Conservation (phyloP, 2,113 vertebrate species). For the Hippocampus mohnikei region DNA sequence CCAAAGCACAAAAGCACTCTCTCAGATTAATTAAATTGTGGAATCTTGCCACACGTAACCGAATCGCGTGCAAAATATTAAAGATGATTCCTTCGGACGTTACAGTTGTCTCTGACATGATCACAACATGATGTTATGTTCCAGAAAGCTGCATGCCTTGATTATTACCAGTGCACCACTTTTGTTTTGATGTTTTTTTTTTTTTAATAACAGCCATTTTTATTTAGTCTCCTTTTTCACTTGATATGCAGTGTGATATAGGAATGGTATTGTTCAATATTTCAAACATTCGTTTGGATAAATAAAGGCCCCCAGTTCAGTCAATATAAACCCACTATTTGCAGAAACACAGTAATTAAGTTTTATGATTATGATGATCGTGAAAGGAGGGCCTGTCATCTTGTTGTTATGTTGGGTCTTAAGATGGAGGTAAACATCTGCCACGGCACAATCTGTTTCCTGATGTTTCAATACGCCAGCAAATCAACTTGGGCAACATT, state of each 20-base stretch:
- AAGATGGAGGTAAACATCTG: slow-evolving; percentile 12
- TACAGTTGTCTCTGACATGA: background rate
- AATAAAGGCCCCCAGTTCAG: background rate
- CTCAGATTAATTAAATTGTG: background rate
- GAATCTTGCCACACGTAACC: background rate
- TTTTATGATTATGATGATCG: slow-evolving; percentile 1
- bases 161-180: background rate
- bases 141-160: background rate
- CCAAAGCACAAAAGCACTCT: background rate
- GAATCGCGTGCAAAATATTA: background rate
- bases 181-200: background rate
- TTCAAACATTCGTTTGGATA: background rate
- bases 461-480: background rate
- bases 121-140: background rate
- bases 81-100: background rate
- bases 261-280: background rate
- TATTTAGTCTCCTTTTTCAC: background rate
- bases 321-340: background rate
- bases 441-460: background rate
- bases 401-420: background rate
- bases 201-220: background rate
- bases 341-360: background rate
- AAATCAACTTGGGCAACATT: slow-evolving; percentile 20
- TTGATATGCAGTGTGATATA: background rate
- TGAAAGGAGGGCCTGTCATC: slow-evolving; percentile 1